A percentile compares a stretch with the other conserved stretches of the same genome.
These are phyloP conservation scores for Idaea straminata DNA, from an alignment of 2,888 invertebrate species.

Conservation along the genomic window DNA sequence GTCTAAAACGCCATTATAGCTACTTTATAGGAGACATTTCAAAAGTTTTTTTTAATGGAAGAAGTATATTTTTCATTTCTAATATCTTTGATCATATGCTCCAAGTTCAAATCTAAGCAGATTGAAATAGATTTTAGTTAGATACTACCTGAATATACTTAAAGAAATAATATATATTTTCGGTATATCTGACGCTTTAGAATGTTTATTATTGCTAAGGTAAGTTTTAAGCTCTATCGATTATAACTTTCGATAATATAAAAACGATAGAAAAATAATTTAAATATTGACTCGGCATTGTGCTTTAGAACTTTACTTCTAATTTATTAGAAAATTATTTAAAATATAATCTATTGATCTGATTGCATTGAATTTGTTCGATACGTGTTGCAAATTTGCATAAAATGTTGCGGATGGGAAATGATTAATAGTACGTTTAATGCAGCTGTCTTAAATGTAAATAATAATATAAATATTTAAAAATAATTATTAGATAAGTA, in stretches of 20 bases:
- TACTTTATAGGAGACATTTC: no score
- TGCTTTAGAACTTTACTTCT: neutral
- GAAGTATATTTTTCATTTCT: no score
- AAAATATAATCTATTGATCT: conserved; percentile 55
- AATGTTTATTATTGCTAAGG: no score
- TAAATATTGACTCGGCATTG: neutral
- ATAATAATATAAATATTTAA: neutral
- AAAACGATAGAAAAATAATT: neutral
- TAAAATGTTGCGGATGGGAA: conserved; percentile 45
- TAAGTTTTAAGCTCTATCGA: no score
- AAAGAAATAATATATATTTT: no score
- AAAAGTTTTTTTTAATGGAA: no score
- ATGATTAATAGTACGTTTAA: conserved; percentile 31
- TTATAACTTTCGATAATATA: neutral
- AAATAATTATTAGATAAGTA: neutral
- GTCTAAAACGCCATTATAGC: neutral
- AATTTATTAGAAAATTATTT: conserved; percentile 66
- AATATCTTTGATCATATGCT: no score
- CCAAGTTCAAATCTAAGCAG: no score
- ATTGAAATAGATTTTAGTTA: no score
- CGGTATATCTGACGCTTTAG: no score
- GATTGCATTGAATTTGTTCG: conserved; percentile 55
- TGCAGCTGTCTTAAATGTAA: conserved; percentile 34
- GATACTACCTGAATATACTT: no score
- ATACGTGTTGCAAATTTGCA: conserved; percentile 50